phyloP scores from a whole-genome alignment of 2,888 invertebrate genomes.

The Caenorhabditis imperialis region DNA sequence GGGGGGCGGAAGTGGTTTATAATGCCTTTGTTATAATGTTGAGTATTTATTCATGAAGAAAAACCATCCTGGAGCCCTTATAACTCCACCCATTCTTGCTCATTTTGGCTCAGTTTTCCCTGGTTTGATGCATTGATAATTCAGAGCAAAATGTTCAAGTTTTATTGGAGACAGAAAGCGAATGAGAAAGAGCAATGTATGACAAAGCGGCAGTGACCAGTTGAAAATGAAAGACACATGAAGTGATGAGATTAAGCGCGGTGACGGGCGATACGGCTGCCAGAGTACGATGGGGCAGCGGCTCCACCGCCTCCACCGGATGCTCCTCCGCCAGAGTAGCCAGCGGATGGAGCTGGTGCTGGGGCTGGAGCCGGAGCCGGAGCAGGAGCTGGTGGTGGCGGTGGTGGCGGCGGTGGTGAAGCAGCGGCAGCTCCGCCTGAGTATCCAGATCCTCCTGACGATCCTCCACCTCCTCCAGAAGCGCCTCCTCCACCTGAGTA shows the following conservation, averaged over 20 bases:
- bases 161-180: slow-evolving; percentile 10
- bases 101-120: too few species aligned
- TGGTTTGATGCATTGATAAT: too few species aligned
- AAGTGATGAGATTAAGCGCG: slow-evolving; percentile 17
- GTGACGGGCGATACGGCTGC: slow-evolving; percentile 35
- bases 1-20: too few species aligned
- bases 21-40: too few species aligned
- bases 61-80: too few species aligned
- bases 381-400: slow-evolving; percentile 12
- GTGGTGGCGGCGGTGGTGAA: neutral
- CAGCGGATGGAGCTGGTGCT: slow-evolving; percentile 4
- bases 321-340: too few species aligned
- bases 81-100: too few species aligned
- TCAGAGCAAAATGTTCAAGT: too few species aligned
- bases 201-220: slow-evolving; percentile 16
- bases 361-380: slow-evolving; percentile 33
- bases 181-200: slow-evolving; percentile 12
- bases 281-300: slow-evolving; percentile 17
- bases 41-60: too few species aligned
- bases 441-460: too few species aligned
- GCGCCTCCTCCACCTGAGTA: neutral
- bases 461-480: neutral
- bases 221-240: slow-evolving; percentile 28
- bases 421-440: neutral
- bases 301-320: slow-evolving; percentile 6